Evolutionary conservation across 2,113 vertebrate genomes (phyloP).

Genomic region (Protobothrops mucrosquamatus): DNA sequence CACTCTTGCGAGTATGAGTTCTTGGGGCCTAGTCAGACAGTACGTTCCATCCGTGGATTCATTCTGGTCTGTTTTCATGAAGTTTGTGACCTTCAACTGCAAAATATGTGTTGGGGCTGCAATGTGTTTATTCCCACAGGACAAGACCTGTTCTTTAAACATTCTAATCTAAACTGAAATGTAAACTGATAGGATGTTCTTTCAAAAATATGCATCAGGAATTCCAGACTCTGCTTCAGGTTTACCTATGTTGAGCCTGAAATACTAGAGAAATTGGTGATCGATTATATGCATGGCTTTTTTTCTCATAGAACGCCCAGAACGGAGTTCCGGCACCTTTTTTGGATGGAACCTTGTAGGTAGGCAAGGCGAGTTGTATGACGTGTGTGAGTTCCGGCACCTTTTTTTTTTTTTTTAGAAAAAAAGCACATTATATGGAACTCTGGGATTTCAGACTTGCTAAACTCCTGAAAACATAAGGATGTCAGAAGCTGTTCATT

Average conservation of each 20-base stretch:
- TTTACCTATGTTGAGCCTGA: not conserved
- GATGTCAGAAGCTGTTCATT: not conserved
- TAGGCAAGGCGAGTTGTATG: too few relatives aligned
- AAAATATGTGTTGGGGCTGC: not conserved
- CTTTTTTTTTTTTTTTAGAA: too few relatives aligned
- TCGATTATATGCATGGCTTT: not conserved
- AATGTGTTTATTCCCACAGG: not conserved
- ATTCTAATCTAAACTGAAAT: not conserved
- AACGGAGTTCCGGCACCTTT: too few relatives aligned
- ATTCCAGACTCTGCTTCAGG: not conserved
- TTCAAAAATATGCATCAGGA: accelerated
- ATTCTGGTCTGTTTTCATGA: not conserved
- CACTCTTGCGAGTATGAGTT: not conserved
- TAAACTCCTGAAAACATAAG: not conserved
- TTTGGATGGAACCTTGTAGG: too few relatives aligned
- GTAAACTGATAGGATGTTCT: not conserved
- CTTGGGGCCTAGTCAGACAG: accelerated
- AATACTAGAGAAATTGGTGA: not conserved
- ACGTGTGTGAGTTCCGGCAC: too few relatives aligned
- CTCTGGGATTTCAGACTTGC: not conserved
- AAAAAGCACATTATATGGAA: not conserved
- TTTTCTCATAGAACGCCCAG: too few relatives aligned
- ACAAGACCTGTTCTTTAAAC: not conserved
- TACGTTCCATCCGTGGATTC: not conserved
- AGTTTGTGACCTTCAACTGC: not conserved